Evolutionary conservation across 2,888 invertebrate species (phyloP).

Genomic region (Perizoma flavofasciatum): DNA sequence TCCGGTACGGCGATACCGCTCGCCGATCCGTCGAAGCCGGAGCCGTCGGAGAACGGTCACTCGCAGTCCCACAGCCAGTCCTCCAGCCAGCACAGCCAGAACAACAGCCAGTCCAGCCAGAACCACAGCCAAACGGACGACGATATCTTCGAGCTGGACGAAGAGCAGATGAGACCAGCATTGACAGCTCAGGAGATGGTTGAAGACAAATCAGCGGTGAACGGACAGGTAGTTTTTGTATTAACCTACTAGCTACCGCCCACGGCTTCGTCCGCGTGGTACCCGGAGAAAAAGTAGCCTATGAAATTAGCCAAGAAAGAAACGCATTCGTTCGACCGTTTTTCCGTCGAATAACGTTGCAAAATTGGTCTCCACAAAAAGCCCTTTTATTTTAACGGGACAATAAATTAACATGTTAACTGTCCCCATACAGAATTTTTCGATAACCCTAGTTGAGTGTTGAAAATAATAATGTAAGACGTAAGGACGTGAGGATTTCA

Average conservation of each 20-base stretch:
- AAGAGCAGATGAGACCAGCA: slow-evolving; percentile 82
- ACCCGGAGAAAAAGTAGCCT: too few relatives aligned
- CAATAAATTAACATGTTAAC: too few relatives aligned
- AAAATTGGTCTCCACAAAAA: too few relatives aligned
- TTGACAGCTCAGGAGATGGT: slow-evolving; percentile 37
- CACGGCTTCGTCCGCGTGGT: too few relatives aligned
- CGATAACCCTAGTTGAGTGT: too few relatives aligned
- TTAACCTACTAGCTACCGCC: neutral
- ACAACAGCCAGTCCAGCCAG: slow-evolving; percentile 31
- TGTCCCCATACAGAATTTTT: too few relatives aligned
- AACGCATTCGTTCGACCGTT: too few relatives aligned
- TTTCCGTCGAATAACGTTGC: too few relatives aligned
- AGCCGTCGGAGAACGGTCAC: slow-evolving; percentile 39
- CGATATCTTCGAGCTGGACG: slow-evolving; percentile 93
- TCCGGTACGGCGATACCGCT: slow-evolving; percentile 91
- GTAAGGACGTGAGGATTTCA: too few relatives aligned
- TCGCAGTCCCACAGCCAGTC: slow-evolving; percentile 40
- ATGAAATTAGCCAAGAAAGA: too few relatives aligned
- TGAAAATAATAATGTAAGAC: too few relatives aligned
- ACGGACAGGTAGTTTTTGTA: slow-evolving; percentile 50
- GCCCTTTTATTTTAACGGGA: too few relatives aligned
- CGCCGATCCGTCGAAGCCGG: slow-evolving; percentile 53
- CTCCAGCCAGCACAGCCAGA: slow-evolving; percentile 41
- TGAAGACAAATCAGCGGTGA: slow-evolving; percentile 54
- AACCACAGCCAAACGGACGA: slow-evolving; percentile 86